These are phyloP conservation scores for Acanthosepion pharaonis DNA, from an alignment of 2,888 invertebrate genomes.

Conservation along the genomic window DNA sequence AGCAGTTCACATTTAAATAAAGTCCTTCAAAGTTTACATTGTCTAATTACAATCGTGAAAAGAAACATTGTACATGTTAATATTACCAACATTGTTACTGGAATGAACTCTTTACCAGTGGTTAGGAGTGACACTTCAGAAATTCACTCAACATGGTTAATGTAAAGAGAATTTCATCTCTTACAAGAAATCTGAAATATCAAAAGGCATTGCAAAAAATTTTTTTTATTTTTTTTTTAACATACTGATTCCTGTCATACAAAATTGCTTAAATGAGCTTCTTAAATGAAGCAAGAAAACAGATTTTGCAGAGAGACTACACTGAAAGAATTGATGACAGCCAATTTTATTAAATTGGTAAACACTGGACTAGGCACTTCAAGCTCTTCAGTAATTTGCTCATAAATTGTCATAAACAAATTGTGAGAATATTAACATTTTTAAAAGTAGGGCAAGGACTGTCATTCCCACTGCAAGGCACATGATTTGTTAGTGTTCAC, in stretches of 20 bases:
- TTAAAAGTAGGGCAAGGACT: neutral
- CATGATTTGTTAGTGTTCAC: slow-evolving; percentile 33
- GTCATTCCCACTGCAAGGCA: slow-evolving; percentile 33
- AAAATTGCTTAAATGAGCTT: neutral
- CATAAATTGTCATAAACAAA: slow-evolving; percentile 10
- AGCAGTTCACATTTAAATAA: too few relatives aligned
- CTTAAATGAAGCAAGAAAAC: neutral
- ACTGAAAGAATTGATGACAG: slow-evolving; percentile 15
- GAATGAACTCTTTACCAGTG: too few relatives aligned
- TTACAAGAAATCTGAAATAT: too few relatives aligned
- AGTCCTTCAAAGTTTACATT: too few relatives aligned
- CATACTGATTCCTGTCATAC: neutral
- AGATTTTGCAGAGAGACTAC: slow-evolving; percentile 16
- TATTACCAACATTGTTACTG: too few relatives aligned
- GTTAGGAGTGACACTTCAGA: too few relatives aligned
- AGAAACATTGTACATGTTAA: too few relatives aligned
- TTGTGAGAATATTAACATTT: slow-evolving; percentile 33
- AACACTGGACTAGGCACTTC: slow-evolving; percentile 33
- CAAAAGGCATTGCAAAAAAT: too few relatives aligned
- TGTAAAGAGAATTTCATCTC: too few relatives aligned
- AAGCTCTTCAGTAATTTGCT: slow-evolving; percentile 20
- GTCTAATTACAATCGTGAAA: too few relatives aligned
- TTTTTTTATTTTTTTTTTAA: neutral
- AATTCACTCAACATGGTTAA: too few relatives aligned
- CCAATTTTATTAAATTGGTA: neutral